Evolutionary conservation across 53 echinoderm and acorn worm genomes (phyloP), one percentile per base, ranked within the genome.

Genomic region (Arbacia lixula): DNA sequence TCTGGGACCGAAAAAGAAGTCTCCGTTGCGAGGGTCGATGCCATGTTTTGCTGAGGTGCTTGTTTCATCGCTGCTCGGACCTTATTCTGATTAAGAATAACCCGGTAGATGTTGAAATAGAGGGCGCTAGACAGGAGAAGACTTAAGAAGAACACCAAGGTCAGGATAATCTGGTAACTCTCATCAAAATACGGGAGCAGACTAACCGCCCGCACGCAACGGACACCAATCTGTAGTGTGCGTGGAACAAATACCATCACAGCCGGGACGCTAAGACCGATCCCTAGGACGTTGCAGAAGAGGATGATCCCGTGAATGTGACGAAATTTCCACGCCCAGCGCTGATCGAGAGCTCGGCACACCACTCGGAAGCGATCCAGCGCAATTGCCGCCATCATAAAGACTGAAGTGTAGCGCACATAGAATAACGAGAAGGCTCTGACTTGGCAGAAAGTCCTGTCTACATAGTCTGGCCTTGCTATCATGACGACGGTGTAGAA

Each of bases 311-410:
- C 16, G 33, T 17, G 10, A 3, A 74, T 52, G 3, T 74, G 51
- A 3, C 16, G 2, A 10, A 53, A 20, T 12, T 53, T 74, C 74
- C 74, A 74, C n/a, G 74, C 42, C 74, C 74, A 74, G 1, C 53
- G 51, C 32, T 33, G 52, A 33, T 74, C 74, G 3, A 74, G 74
- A 2, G 74, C 14, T 2, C 21, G 53, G 35, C 74, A 74, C 4
- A 74, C 53, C 6, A 74, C 74, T 1, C 74, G 74, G 54, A 52
- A 74, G 0, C 74, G 74, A 74, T 74, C 74, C 10, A 74, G 74
- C 31, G 74, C 74, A n/a, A 74, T 74, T 11, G 74, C 74, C 20
- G 74, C 74, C 74, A 74, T 74, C 43, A 74, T 31, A 31, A 74
- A 74, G 5, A 74, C 51, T 0, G 74, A 74, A 17, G 74, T 53